Percentiles rank a stretch among this genome's conserved stretches.
These are phyloP conservation scores for Anarrhichthys ocellatus DNA, from an alignment of 2,113 vertebrate genomes.

Conservation along the genomic window DNA sequence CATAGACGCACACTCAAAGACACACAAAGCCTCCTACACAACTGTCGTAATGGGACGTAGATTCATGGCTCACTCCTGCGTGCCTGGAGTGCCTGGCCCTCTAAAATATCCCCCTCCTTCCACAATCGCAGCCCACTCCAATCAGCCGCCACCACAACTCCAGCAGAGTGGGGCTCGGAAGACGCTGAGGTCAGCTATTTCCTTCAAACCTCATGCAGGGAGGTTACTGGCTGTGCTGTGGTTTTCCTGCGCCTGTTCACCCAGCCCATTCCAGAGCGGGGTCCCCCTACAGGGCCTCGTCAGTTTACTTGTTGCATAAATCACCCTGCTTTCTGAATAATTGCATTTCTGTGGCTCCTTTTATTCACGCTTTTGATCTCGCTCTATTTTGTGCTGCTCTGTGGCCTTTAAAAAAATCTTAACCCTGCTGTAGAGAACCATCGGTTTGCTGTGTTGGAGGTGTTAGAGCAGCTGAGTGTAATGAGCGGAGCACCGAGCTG, in stretches of 20 bases:
- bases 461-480: constrained; percentile 31
- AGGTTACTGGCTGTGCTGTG: constrained; percentile 67
- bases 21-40: constrained; percentile 34
- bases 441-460: constrained; percentile 20
- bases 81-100: constrained; percentile 52
- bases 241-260: constrained; percentile 66
- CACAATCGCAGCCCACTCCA: constrained; percentile 55
- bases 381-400: constrained; percentile 16
- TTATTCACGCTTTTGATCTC: constrained; percentile 37
- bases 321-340: constrained; percentile 38
- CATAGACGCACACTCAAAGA: constrained; percentile 2
- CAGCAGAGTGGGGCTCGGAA: constrained; percentile 53
- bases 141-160: constrained; percentile 62
- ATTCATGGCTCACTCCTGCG: constrained; percentile 43
- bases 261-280: constrained; percentile 32
- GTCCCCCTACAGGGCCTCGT: constrained; percentile 33
- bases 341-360: constrained; percentile 59
- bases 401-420: constrained; percentile 26
- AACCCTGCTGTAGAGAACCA: constrained; percentile 1
- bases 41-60: constrained; percentile 30
- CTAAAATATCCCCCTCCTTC: constrained; percentile 56
- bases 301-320: constrained; percentile 47
- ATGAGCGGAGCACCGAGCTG: constrained; percentile 18
- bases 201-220: constrained; percentile 62
- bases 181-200: constrained; percentile 78